Evolutionary conservation across 2,797 vertebrate species (phyloP).

Genomic region (Chiropotes sagulatus): DNA sequence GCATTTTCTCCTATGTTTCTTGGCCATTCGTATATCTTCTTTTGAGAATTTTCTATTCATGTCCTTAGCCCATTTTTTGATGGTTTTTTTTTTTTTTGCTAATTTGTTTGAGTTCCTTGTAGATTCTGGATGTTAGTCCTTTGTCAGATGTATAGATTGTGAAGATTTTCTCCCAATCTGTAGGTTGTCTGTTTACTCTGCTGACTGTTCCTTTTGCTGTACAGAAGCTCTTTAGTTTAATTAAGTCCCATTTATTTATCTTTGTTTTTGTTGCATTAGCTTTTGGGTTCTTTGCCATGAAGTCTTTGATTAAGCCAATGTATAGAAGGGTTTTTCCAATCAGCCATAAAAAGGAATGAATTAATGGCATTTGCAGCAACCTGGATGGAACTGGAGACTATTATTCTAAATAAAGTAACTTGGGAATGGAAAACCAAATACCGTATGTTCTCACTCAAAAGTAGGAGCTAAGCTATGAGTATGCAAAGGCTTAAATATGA

Average conservation of each 20-base stretch:
- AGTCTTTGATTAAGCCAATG: neutral
- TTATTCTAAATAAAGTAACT: neutral
- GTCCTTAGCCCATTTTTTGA: neutral
- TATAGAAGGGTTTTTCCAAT: neutral
- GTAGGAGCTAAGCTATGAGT: neutral
- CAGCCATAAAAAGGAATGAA: neutral
- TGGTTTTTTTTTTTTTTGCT: too few species aligned
- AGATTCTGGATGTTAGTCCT: neutral
- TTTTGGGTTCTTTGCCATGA: neutral
- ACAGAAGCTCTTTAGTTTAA: neutral
- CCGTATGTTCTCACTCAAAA: neutral
- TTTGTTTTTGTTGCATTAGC: neutral
- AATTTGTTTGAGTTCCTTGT: neutral
- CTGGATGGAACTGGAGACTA: neutral
- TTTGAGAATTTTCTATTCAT: neutral
- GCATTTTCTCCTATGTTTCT: neutral
- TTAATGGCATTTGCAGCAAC: neutral
- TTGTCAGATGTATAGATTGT: neutral
- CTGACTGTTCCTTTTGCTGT: neutral
- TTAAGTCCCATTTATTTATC: neutral
- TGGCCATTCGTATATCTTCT: neutral
- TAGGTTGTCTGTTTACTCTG: neutral
- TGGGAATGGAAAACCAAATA: neutral
- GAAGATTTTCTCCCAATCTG: neutral
- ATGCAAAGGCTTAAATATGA: neutral